Conservation (phyloP, 2,797 vertebrate species). For the Micrastur ruficollis region DNA sequence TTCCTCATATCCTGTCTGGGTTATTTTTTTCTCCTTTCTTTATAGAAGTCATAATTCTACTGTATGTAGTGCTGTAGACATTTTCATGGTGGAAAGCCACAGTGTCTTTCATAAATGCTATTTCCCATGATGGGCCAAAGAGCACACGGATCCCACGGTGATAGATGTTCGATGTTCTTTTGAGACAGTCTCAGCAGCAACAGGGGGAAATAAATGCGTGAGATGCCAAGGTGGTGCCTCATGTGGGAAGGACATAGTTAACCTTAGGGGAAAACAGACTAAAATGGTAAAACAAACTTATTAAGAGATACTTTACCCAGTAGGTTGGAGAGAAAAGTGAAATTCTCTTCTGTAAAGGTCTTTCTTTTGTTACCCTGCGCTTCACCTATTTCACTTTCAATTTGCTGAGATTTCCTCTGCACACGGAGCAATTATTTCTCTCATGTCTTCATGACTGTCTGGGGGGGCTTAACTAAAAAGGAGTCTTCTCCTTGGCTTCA, state of each 20-base stretch:
- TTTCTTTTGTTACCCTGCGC: rapidly evolving
- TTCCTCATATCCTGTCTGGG: slow-evolving; percentile 25
- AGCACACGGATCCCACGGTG: not conserved
- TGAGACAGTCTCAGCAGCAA: not conserved
- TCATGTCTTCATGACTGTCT: not conserved
- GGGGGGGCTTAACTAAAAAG: not conserved
- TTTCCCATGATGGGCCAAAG: slow-evolving; percentile 22
- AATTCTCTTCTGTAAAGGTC: not conserved
- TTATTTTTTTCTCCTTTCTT: slow-evolving; percentile 41
- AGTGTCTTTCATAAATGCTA: slow-evolving; percentile 43
- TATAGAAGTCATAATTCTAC: slow-evolving; percentile 57
- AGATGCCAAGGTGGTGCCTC: not conserved
- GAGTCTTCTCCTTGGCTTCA: not conserved
- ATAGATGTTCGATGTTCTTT: not conserved
- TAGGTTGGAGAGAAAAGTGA: not conserved
- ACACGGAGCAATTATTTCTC: not conserved
- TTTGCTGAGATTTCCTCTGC: slow-evolving; percentile 1
- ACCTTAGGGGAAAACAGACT: not conserved
- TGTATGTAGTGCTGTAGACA: slow-evolving; percentile 28
- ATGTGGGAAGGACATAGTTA: not conserved
- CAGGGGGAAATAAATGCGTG: not conserved
- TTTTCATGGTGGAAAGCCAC: slow-evolving; percentile 55
- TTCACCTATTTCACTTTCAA: not conserved
- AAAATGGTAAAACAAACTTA: not conserved
- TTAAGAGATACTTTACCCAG: not conserved